Base-by-base conservation (phyloP, 2,113 vertebrate species). In the Dolichallabes microphthalmus region DNA sequence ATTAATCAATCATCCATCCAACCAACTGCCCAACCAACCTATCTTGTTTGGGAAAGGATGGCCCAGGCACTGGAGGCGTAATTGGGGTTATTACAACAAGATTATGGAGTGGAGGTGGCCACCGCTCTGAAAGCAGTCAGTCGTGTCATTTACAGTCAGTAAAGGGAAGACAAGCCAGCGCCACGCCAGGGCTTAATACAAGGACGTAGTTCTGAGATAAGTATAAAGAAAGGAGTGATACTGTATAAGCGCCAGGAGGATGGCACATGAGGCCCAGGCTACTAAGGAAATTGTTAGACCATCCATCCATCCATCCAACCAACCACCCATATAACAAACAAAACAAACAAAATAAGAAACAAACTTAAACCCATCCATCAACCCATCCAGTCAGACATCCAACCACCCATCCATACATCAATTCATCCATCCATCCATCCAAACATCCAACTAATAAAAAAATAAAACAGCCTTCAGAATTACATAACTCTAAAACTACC, bases 41-140 rank as follows among this genome's bases (percentile, higher is more conserved):
- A 30, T 3, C 63, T 79, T 57, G 85, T 82, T 75, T 84, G 82
- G 25, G 50, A 74, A 84, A 82, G 64, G 73, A 88, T 87, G 79
- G 87, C 82, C 74, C 66, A 27, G 66, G 82, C 84, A 69, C 82
- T 84, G 78, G 90, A 91, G 90, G 91, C 90, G 91, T 94, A 93
- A 94, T 94, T 92, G 92, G 92, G 90, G 93, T 92, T 93, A 91
- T 93, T 93, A 92, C 93, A 93, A 92, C 90, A 80, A 60, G 85
- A 89, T 93, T 93, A 94, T 94, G 91, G 92, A 94, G 91, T 91
- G 82, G 88, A 87, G 64, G 85, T 73, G 82, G 61, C 39, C 27
- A 91, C 88, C 88, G 93, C 91, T 93, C 94, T 93, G 94, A 93
- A 92, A 93, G 92, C 93, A 93, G 92, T 92, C 94, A 94, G 92